A percentile compares a stretch with the other conserved stretches of the same genome.
Conservation (phyloP, 2,797 vertebrate species). For the Heterohyrax brucei region DNA sequence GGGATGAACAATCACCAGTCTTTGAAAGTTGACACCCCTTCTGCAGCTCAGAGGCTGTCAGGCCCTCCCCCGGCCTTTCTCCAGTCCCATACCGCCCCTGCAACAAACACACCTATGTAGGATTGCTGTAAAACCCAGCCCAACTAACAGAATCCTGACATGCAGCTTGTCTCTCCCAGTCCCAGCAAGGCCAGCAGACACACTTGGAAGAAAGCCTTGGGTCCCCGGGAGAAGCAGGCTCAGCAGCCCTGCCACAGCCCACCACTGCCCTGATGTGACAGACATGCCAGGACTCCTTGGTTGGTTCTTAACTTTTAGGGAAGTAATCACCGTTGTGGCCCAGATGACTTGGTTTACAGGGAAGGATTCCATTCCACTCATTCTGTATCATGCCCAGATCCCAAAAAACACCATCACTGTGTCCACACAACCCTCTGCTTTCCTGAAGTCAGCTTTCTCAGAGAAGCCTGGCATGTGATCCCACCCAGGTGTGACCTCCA, state of each 20-base stretch:
- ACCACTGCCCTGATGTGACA: neutral
- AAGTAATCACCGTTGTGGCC: neutral
- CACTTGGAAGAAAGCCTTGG: neutral
- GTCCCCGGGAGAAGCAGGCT: neutral
- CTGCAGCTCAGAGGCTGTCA: neutral
- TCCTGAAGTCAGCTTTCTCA: slow-evolving; percentile 21
- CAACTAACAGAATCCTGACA: neutral
- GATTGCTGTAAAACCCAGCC: neutral
- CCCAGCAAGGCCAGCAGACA: slow-evolving; percentile 21
- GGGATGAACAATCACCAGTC: neutral
- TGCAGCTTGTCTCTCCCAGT: neutral
- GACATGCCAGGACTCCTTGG: neutral
- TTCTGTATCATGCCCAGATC: neutral
- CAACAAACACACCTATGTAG: neutral
- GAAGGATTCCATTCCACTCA: neutral
- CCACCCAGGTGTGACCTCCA: neutral
- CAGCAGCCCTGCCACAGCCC: neutral
- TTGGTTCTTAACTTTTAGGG: slow-evolving; percentile 54
- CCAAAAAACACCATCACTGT: neutral
- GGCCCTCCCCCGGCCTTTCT: neutral
- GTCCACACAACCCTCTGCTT: neutral
- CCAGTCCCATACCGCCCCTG: neutral
- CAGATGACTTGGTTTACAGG: neutral
- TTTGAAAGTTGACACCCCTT: neutral
- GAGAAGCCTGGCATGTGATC: neutral